These are phyloP conservation scores for Drosophila paulistorum DNA, from an alignment of 1,140 invertebrate genomes.

Conservation along the genomic window DNA sequence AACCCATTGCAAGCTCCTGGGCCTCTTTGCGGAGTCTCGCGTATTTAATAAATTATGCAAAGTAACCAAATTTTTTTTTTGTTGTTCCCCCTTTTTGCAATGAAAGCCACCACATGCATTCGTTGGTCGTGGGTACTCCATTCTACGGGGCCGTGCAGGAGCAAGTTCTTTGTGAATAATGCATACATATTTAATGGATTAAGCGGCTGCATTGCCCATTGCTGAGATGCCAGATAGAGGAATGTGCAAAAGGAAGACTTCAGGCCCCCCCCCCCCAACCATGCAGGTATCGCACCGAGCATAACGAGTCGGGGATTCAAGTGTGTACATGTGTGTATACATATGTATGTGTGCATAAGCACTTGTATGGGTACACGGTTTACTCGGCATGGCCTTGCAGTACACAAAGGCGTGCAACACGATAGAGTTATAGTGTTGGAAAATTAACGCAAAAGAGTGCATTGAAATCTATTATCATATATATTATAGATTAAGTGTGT, in stretches of 20 bases:
- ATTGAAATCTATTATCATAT: too few species aligned
- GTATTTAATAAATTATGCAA: slow-evolving; percentile 67
- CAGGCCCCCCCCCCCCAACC: background rate
- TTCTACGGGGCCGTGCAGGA: slow-evolving; percentile 1
- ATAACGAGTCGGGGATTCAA: background rate
- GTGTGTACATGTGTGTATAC: background rate
- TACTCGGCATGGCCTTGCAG: background rate
- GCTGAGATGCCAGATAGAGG: slow-evolving; percentile 20
- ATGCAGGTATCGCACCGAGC: background rate
- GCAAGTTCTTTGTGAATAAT: slow-evolving; percentile 22
- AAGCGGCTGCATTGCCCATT: slow-evolving; percentile 15
- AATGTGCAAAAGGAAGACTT: slow-evolving; percentile 1
- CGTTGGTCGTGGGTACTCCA: background rate
- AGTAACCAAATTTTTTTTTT: slow-evolving; percentile 54
- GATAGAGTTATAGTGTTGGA: too few species aligned
- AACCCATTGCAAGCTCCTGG: slow-evolving; percentile 4
- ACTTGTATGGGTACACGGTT: background rate
- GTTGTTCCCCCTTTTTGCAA: slow-evolving; percentile 14
- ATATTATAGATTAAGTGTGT: too few species aligned
- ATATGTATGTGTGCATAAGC: background rate
- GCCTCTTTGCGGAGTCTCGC: slow-evolving; percentile 22
- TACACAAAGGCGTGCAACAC: background rate
- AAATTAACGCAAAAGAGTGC: too few species aligned
- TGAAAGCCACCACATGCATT: slow-evolving; percentile 16
- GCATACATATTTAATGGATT: slow-evolving; percentile 25